Base-by-base conservation (phyloP, 2,797 vertebrate genomes). In the Anguilla anguilla region DNA sequence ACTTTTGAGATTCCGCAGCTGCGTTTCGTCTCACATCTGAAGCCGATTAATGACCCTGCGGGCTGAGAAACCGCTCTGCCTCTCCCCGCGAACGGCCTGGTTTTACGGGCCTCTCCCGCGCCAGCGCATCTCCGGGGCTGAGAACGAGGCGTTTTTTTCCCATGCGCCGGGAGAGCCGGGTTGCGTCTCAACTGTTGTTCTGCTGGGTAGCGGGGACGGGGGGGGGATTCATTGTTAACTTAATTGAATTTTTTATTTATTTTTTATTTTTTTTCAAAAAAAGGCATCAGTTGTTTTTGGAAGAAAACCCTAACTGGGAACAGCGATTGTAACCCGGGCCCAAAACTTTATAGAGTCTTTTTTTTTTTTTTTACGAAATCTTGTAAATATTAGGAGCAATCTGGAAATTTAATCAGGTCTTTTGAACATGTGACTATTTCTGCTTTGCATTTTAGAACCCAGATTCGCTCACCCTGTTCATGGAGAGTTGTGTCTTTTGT, bases 231-330 rank as follows among this genome's bases (percentile, higher is more conserved):
- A 77, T 77, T 77, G 43, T 77, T 35, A 10, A 10, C 11, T 13
- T 22, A 39, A 77, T 77, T 74, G 9, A 72, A 10, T 31, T 31
- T 35, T 10, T 35, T 74, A 2, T 74, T 74, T 72, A 10, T 72
- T 72, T 11, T 28, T 28, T 69, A 1, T 2, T 43, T 17, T 74
- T 39, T 35, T 74, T 35, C 25, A 11, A 31, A 74, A 43, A 46
- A 81, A 19, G 43, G 39, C 77, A 81, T 49, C 39, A 49, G 43
- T 81, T 81, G 17, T 81, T 81, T 43, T 81, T 49, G 77, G 77
- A 46, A 19, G 17, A 46, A 81, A 49, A 22, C 77, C 77, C 0
- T n/a, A n/a, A 25, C 25, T 81, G 77, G 15, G 17, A 81, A 46
- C 43, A 49, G 43, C 5, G 11, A n/a, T 46, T 49, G 72, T 77